A percentile compares a stretch with the other conserved stretches of the same genome.
Conservation (phyloP, 2,888 invertebrate species). For the Pegoplata infirma region DNA sequence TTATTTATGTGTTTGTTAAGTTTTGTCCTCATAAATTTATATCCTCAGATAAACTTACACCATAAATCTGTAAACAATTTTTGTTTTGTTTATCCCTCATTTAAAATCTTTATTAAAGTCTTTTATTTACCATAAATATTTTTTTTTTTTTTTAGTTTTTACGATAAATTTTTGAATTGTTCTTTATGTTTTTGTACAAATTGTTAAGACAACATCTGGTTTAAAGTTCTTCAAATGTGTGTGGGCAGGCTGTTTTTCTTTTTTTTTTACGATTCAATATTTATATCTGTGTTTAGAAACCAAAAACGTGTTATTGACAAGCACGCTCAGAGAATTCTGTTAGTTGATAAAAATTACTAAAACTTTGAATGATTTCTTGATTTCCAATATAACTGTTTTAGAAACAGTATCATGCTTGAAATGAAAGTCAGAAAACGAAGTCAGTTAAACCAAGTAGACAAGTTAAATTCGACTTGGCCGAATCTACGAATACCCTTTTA, state of each 20-base stretch:
- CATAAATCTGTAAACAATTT: slow-evolving; percentile 7
- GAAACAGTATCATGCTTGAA: too few species aligned
- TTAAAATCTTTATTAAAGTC: slow-evolving; percentile 15
- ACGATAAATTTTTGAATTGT: slow-evolving; percentile 1
- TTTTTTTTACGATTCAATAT: too few species aligned
- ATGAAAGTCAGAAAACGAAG: too few species aligned
- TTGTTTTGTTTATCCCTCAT: neutral
- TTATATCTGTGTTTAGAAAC: neutral
- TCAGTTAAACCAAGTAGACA: too few species aligned
- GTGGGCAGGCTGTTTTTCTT: slow-evolving; percentile 1
- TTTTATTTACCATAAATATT: slow-evolving; percentile 31
- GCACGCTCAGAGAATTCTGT: neutral
- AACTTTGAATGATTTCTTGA: too few species aligned
- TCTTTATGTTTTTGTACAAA: neutral
- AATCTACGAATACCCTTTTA: too few species aligned
- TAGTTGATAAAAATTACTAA: too few species aligned
- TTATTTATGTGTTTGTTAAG: neutral
- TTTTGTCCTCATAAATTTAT: slow-evolving; percentile 2
- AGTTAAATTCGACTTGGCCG: too few species aligned
- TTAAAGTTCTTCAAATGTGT: neutral
- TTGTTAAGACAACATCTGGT: slow-evolving; percentile 7
- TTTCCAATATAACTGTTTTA: too few species aligned
- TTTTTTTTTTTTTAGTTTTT: slow-evolving; percentile 10
- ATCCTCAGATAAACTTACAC: slow-evolving; percentile 3
- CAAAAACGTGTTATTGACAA: neutral